phyloP scores from a whole-genome alignment of 1,140 invertebrate species.

The Brachionus manjavacas region DNA sequence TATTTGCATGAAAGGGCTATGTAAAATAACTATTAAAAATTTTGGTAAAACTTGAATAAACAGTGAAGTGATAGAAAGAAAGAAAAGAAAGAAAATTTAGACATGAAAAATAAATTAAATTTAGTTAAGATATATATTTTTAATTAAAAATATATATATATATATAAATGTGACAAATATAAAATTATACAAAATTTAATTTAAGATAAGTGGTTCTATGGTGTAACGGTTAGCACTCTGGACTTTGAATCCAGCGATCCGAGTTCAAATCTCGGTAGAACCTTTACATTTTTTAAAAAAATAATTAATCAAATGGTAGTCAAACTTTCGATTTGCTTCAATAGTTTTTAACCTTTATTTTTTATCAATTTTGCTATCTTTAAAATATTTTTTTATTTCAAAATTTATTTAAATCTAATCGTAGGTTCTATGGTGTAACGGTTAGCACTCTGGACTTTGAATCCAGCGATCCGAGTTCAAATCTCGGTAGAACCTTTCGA shows the following conservation, averaged over 20 bases:
- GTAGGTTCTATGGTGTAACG: conserved; percentile 21
- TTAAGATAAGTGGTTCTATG: neutral
- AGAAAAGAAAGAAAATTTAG: too few species aligned
- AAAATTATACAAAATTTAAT: too few species aligned
- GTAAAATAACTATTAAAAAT: too few species aligned
- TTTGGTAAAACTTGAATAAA: too few species aligned
- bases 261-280: conserved; percentile 39
- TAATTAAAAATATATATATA: too few species aligned
- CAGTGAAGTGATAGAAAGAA: too few species aligned
- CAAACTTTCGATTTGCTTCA: neutral
- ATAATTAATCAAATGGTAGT: neutral
- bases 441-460: conserved; percentile 37
- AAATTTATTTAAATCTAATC: too few species aligned
- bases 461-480: conserved; percentile 35
- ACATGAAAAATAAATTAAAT: too few species aligned
- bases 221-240: conserved; percentile 40
- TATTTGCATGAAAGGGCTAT: too few species aligned
- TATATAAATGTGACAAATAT: too few species aligned
- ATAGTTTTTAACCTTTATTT: neutral
- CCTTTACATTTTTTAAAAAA: neutral
- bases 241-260: conserved; percentile 38
- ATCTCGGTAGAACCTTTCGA: conserved; percentile 28
- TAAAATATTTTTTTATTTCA: neutral
- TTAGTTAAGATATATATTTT: too few species aligned
- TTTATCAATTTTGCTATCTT: neutral